These are phyloP conservation scores for Steinernema feltiae DNA, from an alignment of 1,140 invertebrate species.

Conservation along the genomic window DNA sequence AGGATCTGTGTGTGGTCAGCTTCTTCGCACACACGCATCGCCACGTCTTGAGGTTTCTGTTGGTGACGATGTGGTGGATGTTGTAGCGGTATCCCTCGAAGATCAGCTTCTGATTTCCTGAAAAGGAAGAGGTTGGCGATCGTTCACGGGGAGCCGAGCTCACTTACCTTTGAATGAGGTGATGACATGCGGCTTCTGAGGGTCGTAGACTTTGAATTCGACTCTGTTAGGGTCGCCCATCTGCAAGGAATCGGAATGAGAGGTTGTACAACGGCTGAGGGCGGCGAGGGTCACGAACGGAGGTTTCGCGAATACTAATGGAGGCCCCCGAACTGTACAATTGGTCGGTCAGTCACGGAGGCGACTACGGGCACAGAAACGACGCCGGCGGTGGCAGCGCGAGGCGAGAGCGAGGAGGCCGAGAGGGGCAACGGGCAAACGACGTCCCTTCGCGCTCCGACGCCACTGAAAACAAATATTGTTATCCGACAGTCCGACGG, in stretches of 20 bases:
- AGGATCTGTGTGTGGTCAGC: slow-evolving; percentile 41
- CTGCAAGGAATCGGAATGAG: neutral
- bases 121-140: slow-evolving; percentile 15
- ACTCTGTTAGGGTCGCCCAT: too few species aligned
- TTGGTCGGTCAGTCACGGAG: neutral
- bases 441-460: neutral
- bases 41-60: slow-evolving; percentile 40
- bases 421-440: neutral
- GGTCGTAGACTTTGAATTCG: slow-evolving; percentile 42
- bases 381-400: neutral
- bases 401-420: neutral
- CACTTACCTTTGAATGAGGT: slow-evolving; percentile 48
- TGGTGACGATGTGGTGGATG: slow-evolving; percentile 47
- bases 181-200: slow-evolving; percentile 39
- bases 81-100: slow-evolving; percentile 52
- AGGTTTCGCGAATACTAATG: neutral
- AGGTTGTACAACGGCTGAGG: neutral
- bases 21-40: slow-evolving; percentile 51
- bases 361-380: neutral
- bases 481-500: neutral
- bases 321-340: neutral
- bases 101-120: slow-evolving; percentile 47
- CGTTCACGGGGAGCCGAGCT: neutral
- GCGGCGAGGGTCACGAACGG: neutral
- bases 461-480: neutral